Percentiles rank a stretch among this genome's conserved stretches.
phyloP scores from a whole-genome alignment of 2,113 vertebrate species.

The Rafetus swinhoei region DNA sequence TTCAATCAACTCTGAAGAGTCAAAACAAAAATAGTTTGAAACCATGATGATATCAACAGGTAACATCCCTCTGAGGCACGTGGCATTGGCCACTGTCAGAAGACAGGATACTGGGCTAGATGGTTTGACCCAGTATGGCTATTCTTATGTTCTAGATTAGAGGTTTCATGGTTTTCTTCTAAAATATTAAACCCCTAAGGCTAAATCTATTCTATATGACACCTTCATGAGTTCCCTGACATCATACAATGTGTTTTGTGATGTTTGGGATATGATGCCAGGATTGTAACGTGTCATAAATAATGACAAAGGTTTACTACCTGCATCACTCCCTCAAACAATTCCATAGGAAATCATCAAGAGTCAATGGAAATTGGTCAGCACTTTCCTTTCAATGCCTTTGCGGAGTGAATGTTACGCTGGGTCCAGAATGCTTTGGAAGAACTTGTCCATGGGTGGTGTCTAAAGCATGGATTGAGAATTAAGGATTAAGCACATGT shows the following conservation, averaged over 20 bases:
- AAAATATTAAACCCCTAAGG: background rate
- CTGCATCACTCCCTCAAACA: background rate
- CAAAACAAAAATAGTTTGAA: background rate
- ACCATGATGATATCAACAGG: background rate
- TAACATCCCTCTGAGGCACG: too few species aligned
- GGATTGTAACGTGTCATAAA: background rate
- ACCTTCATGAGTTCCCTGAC: background rate
- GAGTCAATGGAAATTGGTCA: background rate
- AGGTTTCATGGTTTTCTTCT: background rate
- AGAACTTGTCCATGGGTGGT: background rate
- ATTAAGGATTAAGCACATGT: background rate
- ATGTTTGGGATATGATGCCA: background rate
- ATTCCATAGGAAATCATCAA: background rate
- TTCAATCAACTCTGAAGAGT: background rate
- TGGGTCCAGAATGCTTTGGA: background rate
- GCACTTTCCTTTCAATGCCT: background rate
- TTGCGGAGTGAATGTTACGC: background rate
- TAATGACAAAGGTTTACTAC: background rate
- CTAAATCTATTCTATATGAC: background rate
- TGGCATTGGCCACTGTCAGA: too few species aligned
- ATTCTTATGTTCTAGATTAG: background rate
- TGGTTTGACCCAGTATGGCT: too few species aligned
- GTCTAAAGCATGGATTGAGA: background rate
- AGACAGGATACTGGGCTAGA: too few species aligned
- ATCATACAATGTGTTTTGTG: background rate